Percentiles rank a stretch among this genome's conserved stretches.
Conservation (phyloP, 2,797 vertebrate species). For the Pantherophis alleghaniensis region DNA sequence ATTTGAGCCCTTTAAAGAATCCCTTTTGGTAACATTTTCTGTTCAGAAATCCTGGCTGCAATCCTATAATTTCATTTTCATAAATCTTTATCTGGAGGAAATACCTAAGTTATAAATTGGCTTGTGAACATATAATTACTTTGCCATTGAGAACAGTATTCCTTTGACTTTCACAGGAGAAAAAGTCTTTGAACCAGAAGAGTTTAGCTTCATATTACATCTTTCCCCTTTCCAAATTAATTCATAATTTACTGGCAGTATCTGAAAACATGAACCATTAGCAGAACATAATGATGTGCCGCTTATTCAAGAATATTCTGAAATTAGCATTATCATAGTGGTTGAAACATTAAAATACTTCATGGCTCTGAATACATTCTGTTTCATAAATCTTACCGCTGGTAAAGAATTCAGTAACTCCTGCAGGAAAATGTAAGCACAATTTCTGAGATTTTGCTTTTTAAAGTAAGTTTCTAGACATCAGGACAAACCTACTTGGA, state of each 20-base stretch:
- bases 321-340: accelerated
- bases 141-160: constrained; percentile 31
- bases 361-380: constrained; percentile 8
- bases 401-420: background rate
- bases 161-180: background rate
- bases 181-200: background rate
- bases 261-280: accelerated
- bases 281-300: background rate
- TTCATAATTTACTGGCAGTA: constrained; percentile 5
- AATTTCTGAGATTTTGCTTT: background rate
- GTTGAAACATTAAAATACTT: background rate
- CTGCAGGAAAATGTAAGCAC: background rate
- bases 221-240: background rate
- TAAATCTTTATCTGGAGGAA: constrained; percentile 57
- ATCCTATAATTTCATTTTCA: constrained; percentile 55
- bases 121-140: constrained; percentile 54
- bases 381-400: background rate
- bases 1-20: constrained; percentile 58
- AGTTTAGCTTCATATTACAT: background rate
- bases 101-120: constrained; percentile 41
- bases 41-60: constrained; percentile 60
- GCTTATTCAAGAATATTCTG: accelerated
- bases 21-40: constrained; percentile 50
- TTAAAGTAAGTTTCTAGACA: background rate
- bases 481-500: background rate